These are phyloP conservation scores for Heterodera carotae DNA, from an alignment of 1,140 invertebrate species.

Conservation along the genomic window DNA sequence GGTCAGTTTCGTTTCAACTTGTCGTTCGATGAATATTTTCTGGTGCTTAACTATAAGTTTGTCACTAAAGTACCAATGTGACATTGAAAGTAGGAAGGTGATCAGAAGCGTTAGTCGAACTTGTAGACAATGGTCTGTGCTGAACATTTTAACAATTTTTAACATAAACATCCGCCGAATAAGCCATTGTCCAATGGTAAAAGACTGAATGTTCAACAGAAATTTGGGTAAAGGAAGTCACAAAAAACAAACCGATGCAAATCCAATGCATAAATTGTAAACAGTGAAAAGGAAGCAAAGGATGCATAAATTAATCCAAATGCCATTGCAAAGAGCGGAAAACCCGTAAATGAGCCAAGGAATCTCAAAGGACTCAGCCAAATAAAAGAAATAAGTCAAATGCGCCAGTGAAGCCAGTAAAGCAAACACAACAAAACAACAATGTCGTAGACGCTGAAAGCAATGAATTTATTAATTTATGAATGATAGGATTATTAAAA, in stretches of 20 bases:
- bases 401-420: slow-evolving; percentile 45
- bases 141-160: slow-evolving; percentile 25
- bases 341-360: slow-evolving; percentile 46
- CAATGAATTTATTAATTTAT: background rate
- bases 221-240: too few relatives aligned
- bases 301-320: slow-evolving; percentile 51
- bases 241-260: slow-evolving; percentile 9
- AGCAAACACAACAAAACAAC: slow-evolving; percentile 40
- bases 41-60: slow-evolving; percentile 41
- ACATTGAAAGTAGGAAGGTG: slow-evolving; percentile 35
- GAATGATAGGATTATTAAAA: background rate
- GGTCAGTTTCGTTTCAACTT: background rate
- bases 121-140: slow-evolving; percentile 40
- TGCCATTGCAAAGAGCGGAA: slow-evolving; percentile 42
- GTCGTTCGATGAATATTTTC: slow-evolving; percentile 23
- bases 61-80: slow-evolving; percentile 45
- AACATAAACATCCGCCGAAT: slow-evolving; percentile 31
- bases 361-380: slow-evolving; percentile 40
- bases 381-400: slow-evolving; percentile 50
- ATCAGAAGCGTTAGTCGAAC: slow-evolving; percentile 35
- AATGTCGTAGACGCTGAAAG: slow-evolving; percentile 28
- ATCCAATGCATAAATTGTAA: slow-evolving; percentile 18
- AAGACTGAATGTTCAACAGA: background rate
- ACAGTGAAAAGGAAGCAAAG: slow-evolving; percentile 38
- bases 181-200: slow-evolving; percentile 31